Evolutionary conservation across 2,797 vertebrate genomes (phyloP), one percentile per base, ranked within the genome.

Genomic region (Macropodus opercularis): DNA sequence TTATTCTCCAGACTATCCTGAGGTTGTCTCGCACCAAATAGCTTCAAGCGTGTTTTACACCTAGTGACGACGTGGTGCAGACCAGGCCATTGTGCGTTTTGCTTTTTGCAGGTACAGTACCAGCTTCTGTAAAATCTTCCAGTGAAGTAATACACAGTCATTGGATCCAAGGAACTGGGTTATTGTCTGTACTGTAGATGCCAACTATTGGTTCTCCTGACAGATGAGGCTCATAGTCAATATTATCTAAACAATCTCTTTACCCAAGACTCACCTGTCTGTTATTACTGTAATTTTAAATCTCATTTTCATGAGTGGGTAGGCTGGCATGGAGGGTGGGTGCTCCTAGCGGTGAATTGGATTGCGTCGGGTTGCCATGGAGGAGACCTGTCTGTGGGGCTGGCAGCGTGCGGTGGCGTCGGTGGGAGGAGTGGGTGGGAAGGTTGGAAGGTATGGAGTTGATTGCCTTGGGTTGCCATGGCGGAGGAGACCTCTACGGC

Each of bases 391-490:
- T 85, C 75, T 52, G 63, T 70, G 79, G 75, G 72, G 84, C 81
- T 85, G 68, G 69, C 49, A 12, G 75, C 53, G 78, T 76, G 72
- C 22, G 69, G 59, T 84, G 73, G 54, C 63, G 78, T 67, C 19
- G 68, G 75, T 80, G 79, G 79, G 77, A 76, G 72, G 73, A 77
- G 85, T 87, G 84, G 85, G 81, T 44, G 80, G 63, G 64, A 80
- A 84, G 79, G 80, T 85, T 79, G 80, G 74, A 79, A 72, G 83
- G 87, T 78, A 85, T 63, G 71, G 85, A 86, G 84, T 85, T 90
- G 89, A 92, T 92, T 91, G 86, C 85, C 87, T 87, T 66, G 73
- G 73, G 84, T 88, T 90, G 87, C 85, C 71, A 85, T 89, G 84
- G 79, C 31, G 57, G 84, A 77, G 55, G 76, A 84, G 67, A 81